Evolutionary conservation across 1,140 invertebrate genomes (phyloP).

Genomic region (Brevipalpus yothersi): DNA sequence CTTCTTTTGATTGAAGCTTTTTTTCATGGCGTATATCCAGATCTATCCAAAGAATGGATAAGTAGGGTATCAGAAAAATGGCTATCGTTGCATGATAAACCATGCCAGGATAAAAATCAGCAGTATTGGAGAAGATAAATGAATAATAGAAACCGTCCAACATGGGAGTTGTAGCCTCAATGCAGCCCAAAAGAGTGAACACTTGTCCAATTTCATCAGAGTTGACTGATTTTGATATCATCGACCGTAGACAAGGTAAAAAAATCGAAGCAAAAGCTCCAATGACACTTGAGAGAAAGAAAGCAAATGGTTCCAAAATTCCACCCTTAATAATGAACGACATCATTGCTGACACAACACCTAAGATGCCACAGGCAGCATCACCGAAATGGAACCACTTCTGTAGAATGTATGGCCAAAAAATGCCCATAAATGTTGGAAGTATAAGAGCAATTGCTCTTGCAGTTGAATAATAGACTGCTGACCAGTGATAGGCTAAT

Average conservation of each 20-base stretch:
- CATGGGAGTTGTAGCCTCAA: slow-evolving; percentile 2
- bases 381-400: background rate
- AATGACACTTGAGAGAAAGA: slow-evolving; percentile 1
- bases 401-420: slow-evolving; percentile 2
- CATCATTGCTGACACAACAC: background rate
- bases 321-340: slow-evolving; percentile 3
- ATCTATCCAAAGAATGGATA: slow-evolving; percentile 4
- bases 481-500: slow-evolving; percentile 3
- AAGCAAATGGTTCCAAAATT: slow-evolving; percentile 1
- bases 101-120: slow-evolving; percentile 6
- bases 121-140: background rate
- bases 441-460: background rate
- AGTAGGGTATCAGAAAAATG: slow-evolving; percentile 2
- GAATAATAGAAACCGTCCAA: slow-evolving; percentile 5
- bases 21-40: background rate
- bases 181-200: slow-evolving; percentile 2
- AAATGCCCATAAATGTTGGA: background rate
- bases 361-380: background rate
- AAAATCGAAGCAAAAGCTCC: background rate
- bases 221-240: slow-evolving; percentile 3
- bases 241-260: slow-evolving; percentile 1
- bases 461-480: slow-evolving; percentile 6
- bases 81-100: background rate
- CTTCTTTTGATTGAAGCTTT: no score
- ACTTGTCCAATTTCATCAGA: slow-evolving; percentile 5